These are phyloP conservation scores for Sebastes matsubarae DNA, from an alignment of 2,797 vertebrate genomes.

Conservation along the genomic window DNA sequence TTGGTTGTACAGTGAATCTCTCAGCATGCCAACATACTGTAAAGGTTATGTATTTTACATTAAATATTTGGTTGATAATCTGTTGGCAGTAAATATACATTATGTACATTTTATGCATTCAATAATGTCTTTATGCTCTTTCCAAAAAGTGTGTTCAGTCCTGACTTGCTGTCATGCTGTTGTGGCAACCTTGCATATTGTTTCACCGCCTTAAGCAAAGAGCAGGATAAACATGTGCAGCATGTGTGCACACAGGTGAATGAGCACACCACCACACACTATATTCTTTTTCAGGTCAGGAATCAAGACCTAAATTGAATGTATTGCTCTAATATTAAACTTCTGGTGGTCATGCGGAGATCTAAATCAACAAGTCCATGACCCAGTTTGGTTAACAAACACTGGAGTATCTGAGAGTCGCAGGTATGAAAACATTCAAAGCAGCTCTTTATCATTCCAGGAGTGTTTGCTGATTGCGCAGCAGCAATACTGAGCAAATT, in stretches of 20 bases:
- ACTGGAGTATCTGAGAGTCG: not conserved
- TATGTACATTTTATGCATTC: not conserved
- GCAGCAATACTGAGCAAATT: constrained; percentile 7
- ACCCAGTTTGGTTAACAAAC: constrained; percentile 1
- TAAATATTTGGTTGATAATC: not conserved
- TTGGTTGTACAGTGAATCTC: not conserved
- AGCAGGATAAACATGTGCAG: constrained; percentile 33
- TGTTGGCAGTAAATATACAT: not conserved
- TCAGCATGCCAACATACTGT: not conserved
- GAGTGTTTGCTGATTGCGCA: constrained; percentile 23
- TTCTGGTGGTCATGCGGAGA: constrained; percentile 13
- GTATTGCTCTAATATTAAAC: constrained; percentile 15
- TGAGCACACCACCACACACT: not conserved
- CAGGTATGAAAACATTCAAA: constrained; percentile 8
- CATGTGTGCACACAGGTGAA: constrained; percentile 15
- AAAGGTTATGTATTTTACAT: not conserved
- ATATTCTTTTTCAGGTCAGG: not conserved
- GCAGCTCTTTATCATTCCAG: constrained; percentile 4
- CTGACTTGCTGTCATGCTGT: constrained; percentile 14
- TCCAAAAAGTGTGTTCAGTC: not conserved
- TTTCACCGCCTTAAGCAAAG: constrained; percentile 38
- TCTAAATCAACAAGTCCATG: constrained; percentile 19
- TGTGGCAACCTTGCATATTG: not conserved
- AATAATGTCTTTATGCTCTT: not conserved
- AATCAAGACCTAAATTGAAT: constrained; percentile 13